A percentile compares a stretch with the other conserved stretches of the same genome.
Evolutionary conservation across 2,113 vertebrate genomes (phyloP).

Genomic region (Tichodroma muraria): DNA sequence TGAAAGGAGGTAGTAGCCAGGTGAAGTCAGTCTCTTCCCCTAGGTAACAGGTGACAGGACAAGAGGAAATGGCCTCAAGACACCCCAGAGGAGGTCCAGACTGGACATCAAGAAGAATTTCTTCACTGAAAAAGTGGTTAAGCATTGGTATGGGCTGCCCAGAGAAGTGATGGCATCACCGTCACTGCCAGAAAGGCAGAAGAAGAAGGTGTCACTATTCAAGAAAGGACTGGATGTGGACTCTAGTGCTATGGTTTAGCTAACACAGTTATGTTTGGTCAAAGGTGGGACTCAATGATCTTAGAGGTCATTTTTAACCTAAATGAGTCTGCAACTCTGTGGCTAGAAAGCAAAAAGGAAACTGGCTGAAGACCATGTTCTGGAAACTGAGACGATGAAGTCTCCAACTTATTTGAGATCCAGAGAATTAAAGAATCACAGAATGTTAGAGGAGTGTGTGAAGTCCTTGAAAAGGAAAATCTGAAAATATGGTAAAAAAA

Average conservation of each 20-base stretch:
- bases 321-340: neutral
- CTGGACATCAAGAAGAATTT: neutral
- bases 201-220: too few relatives aligned
- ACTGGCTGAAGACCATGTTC: neutral
- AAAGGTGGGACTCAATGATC: neutral
- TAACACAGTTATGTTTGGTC: rapidly evolving
- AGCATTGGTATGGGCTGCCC: neutral
- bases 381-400: neutral
- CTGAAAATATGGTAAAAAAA: neutral
- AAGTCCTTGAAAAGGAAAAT: neutral
- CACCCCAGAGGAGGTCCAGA: neutral
- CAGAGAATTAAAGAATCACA: neutral
- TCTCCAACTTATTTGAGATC: neutral
- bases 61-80: neutral
- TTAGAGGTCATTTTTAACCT: neutral
- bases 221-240: neutral
- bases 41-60: neutral
- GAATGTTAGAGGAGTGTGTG: neutral
- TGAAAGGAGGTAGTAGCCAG: neutral
- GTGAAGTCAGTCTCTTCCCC: neutral
- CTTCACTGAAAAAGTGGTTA: neutral
- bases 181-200: neutral
- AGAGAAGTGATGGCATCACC: neutral
- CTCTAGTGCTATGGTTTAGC: neutral
- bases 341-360: neutral